phyloP scores from a whole-genome alignment of 2,888 invertebrate species.

The Amphipoea lucens region DNA sequence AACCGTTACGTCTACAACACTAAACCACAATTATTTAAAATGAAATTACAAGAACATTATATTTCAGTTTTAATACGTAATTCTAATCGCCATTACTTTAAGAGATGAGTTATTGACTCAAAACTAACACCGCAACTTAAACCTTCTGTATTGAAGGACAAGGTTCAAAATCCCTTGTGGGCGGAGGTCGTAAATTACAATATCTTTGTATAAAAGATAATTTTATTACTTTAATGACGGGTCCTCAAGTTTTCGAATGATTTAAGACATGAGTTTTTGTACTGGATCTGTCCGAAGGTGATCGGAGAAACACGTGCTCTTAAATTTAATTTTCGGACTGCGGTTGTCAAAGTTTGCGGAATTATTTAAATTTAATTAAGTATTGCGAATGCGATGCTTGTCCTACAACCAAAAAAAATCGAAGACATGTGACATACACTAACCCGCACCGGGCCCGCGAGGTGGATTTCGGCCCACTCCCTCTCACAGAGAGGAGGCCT shows the following conservation, averaged over 20 bases:
- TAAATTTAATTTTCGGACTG: constrained; percentile 54
- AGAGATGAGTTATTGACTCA: constrained; percentile 58
- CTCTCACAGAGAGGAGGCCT: no score
- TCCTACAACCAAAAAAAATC: no score
- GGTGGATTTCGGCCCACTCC: no score
- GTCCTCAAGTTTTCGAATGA: constrained; percentile 64
- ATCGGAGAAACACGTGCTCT: constrained; percentile 62
- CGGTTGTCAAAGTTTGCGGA: constrained; percentile 53
- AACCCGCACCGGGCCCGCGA: no score
- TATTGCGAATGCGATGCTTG: not conserved
- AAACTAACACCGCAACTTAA: not conserved
- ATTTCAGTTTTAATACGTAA: constrained; percentile 61
- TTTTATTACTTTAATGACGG: constrained; percentile 73
- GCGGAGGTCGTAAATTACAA: constrained; percentile 59
- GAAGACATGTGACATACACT: no score
- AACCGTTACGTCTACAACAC: constrained; percentile 39
- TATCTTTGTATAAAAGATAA: constrained; percentile 58
- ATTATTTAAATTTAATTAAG: not conserved
- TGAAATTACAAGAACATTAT: constrained; percentile 65
- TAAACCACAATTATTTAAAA: constrained; percentile 43
- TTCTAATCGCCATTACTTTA: constrained; percentile 69
- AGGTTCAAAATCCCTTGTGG: constrained; percentile 28
- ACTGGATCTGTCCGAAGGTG: constrained; percentile 57
- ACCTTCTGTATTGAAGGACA: not conserved
- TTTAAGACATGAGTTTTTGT: constrained; percentile 65